A percentile compares a stretch with the other conserved stretches of the same genome.
Conservation (phyloP, 1,140 invertebrate species). For the Drosophila novamexicana region DNA sequence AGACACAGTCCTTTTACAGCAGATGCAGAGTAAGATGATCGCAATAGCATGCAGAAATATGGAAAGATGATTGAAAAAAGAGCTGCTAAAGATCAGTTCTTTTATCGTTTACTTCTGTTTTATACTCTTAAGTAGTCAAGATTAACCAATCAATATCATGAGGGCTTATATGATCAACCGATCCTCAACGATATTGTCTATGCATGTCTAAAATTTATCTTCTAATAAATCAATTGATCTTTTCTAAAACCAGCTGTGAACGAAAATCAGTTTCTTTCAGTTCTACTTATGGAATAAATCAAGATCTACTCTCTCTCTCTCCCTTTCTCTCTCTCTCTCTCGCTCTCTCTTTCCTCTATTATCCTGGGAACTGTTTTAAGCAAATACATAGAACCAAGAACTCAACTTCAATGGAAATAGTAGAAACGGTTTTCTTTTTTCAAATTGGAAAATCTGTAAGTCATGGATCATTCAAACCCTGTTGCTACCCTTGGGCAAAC, state of each 20-base stretch:
- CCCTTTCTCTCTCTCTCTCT: neutral
- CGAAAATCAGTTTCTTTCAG: neutral
- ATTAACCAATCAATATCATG: no score
- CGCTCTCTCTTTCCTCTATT: neutral
- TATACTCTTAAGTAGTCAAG: no score
- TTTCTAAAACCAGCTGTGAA: neutral
- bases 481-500: slow-evolving; percentile 45
- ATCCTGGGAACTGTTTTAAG: neutral
- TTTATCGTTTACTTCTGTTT: no score
- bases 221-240: no score
- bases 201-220: no score
- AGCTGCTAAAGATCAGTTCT: no score
- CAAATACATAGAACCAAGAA: slow-evolving; percentile 4
- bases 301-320: neutral
- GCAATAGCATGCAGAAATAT: no score
- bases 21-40: no score
- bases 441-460: slow-evolving; percentile 3
- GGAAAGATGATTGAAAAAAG: no score
- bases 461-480: slow-evolving; percentile 29
- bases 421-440: slow-evolving; percentile 1
- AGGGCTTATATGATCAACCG: no score
- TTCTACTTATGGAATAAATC: neutral
- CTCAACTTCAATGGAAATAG: slow-evolving; percentile 2
- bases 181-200: no score
- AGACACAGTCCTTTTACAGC: no score